Conservation (phyloP, 1,140 invertebrate genomes). For the Anastatus disparis region DNA sequence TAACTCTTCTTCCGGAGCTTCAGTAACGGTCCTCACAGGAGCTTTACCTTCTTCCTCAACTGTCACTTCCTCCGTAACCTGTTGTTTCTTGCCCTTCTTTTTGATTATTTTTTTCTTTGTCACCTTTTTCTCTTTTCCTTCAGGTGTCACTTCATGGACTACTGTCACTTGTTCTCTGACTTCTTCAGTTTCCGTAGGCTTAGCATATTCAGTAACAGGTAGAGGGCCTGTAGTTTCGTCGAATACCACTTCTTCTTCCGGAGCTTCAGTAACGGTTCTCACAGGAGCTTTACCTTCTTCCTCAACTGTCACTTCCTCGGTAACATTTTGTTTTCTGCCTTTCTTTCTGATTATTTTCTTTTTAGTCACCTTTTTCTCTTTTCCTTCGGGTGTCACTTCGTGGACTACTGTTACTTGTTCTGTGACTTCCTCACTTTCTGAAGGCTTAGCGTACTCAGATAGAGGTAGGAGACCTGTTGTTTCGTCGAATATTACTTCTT, state of each 20-base stretch:
- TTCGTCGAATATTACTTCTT: conserved; percentile 33
- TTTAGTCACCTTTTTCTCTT: conserved; percentile 47
- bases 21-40: conserved; percentile 43
- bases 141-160: conserved; percentile 34
- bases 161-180: conserved; percentile 35
- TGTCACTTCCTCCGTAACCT: conserved; percentile 66
- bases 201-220: not conserved
- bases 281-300: conserved; percentile 63
- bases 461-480: conserved; percentile 1
- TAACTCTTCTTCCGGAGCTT: conserved; percentile 44
- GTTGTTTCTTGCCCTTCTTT: conserved; percentile 52
- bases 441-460: conserved; percentile 20
- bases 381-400: conserved; percentile 1
- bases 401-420: conserved; percentile 32
- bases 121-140: conserved; percentile 39
- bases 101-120: conserved; percentile 54
- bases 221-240: conserved; percentile 38
- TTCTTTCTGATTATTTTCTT: conserved; percentile 48
- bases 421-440: conserved; percentile 28
- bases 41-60: conserved; percentile 52
- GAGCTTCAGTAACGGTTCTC: conserved; percentile 49
- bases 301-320: conserved; percentile 65
- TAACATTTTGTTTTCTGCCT: conserved; percentile 63
- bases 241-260: conserved; percentile 45
- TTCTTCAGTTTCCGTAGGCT: not conserved